Percentiles rank a stretch among this genome's conserved stretches.
Conservation (phyloP, 2,888 invertebrate species). For the Dione juno region DNA sequence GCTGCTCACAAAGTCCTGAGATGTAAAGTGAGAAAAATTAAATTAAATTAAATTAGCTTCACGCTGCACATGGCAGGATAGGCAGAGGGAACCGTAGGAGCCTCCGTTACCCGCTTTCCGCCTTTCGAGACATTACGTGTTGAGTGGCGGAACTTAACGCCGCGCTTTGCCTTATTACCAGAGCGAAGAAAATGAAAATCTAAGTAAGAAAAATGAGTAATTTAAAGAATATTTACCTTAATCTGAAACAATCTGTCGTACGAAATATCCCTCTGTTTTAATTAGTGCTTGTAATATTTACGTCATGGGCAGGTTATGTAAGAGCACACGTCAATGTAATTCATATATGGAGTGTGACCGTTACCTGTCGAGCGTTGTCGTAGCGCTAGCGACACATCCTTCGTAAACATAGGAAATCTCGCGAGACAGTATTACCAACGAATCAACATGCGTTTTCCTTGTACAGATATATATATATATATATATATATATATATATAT, state of each 20-base stretch:
- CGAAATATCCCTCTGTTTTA: neutral
- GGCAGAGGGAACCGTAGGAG: no score
- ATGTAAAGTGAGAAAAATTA: no score
- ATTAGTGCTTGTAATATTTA: neutral
- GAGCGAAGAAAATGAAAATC: no score
- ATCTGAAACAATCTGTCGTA: neutral
- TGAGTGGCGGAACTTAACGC: no score
- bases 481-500: neutral
- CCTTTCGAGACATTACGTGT: no score
- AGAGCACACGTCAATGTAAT: neutral
- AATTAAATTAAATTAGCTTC: no score
- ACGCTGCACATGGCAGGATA: no score
- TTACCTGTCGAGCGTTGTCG: neutral
- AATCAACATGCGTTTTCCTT: conserved; percentile 4
- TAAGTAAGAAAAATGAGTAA: neutral
- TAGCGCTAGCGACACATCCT: neutral
- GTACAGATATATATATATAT: neutral
- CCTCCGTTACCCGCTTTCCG: no score
- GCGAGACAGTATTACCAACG: neutral
- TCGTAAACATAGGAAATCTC: conserved; percentile 14
- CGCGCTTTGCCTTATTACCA: no score
- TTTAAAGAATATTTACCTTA: neutral
- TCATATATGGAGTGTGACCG: neutral
- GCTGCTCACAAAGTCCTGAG: no score
- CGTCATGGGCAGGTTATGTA: neutral